Base-by-base conservation (phyloP, 2,113 vertebrate species). In the Lepisosteus osseus region DNA sequence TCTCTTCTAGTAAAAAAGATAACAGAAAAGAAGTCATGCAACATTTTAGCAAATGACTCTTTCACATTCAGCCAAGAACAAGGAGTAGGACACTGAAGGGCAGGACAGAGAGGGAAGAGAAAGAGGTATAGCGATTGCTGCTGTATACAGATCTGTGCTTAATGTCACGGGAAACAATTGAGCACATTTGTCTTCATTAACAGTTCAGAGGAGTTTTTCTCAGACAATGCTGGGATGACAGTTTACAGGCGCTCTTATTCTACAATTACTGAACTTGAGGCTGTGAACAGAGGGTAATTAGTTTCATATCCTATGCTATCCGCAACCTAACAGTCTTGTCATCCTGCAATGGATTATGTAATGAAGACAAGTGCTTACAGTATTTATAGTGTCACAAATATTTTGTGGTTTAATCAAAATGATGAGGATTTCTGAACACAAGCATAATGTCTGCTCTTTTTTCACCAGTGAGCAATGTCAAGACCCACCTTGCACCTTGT, bases 181-280 rank as follows among this genome's bases (percentile, higher is more conserved):
- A 78, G 74, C 80, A 65, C 76, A 87, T 90, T 90, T 86, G 82
- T 90, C 88, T 90, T 89, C 89, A 90, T 92, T 90, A 92, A 86
- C 86, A 83, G 84, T 80, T 76, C 79, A 77, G 75, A 83, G 74
- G 80, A 75, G 76, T 80, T 83, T 72, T 77, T 79, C 79, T 86
- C 80, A 79, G 80, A 84, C 78, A 74, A 78, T 77, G 68, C 76
- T 78, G 79, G 75, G 73, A 69, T 79, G 76, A 78, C 81, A 56
- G 72, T 82, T 83, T 75, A 69, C 76, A 74, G 77, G 70, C 78
- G 47, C 77, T 83, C 82, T 77, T 79, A 84, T 88, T 89, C 82
- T 79, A 77, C 81, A 86, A 81, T 86, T 84, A 83, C 78, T 79
- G 67, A 83, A 85, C 78, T 72, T 79, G 75, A 84, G 79, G 81